Conservation (phyloP, 2,888 invertebrate species). For the Scrobipalpa atriplicella region DNA sequence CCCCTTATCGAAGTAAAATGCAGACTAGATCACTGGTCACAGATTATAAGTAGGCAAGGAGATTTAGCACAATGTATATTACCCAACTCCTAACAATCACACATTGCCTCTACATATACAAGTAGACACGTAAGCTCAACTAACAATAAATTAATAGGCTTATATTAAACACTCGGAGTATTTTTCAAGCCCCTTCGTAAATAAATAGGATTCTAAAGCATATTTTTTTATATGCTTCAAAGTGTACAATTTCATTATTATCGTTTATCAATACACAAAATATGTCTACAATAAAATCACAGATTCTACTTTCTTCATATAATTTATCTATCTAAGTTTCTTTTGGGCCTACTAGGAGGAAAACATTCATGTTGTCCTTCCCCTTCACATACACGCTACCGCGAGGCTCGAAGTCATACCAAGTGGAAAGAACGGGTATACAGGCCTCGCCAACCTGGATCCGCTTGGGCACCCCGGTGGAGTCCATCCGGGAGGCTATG, state of each 20-base stretch:
- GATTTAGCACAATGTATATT: conserved; percentile 52
- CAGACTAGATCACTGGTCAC: conserved; percentile 79
- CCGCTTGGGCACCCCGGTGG: conserved; percentile 93
- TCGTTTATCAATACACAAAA: conserved; percentile 57
- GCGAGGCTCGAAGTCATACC: conserved; percentile 95
- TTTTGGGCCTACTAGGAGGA: conserved; percentile 85
- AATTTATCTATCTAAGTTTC: conserved; percentile 55
- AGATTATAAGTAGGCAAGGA: conserved; percentile 73
- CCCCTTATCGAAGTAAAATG: conserved; percentile 50
- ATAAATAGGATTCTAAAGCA: conserved; percentile 35
- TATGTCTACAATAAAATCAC: conserved; percentile 71
- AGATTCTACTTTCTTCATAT: conserved; percentile 71
- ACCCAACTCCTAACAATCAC: conserved; percentile 44
- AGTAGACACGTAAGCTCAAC: conserved; percentile 51
- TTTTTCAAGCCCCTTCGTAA: conserved; percentile 58
- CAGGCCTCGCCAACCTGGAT: conserved; percentile 93
- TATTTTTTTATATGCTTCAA: conserved; percentile 21
- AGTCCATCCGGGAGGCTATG: conserved; percentile 98
- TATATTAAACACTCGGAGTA: conserved; percentile 61
- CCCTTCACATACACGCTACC: conserved; percentile 98
- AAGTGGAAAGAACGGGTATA: conserved; percentile 85
- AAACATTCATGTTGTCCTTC: conserved; percentile 97
- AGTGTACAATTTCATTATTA: conserved; percentile 36
- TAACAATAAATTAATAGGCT: conserved; percentile 64
- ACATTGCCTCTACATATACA: conserved; percentile 40